Evolutionary conservation across 2,797 vertebrate species (phyloP).

Genomic region (Heteromormyrus szaboi): DNA sequence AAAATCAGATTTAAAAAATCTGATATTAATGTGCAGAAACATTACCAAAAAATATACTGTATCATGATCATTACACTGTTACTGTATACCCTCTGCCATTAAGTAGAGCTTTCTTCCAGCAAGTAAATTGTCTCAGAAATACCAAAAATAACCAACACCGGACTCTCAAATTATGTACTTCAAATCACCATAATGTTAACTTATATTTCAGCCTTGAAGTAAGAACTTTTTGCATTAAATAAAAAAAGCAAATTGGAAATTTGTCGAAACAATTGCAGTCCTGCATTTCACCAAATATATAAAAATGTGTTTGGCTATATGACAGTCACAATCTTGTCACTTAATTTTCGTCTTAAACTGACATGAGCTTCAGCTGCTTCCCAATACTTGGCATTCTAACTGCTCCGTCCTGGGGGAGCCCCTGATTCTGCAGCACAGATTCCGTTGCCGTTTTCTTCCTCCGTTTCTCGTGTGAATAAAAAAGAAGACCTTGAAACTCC

Average conservation of each 20-base stretch:
- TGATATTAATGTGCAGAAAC: neutral
- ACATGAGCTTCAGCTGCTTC: neutral
- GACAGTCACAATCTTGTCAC: neutral
- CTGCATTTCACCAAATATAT: neutral
- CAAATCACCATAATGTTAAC: neutral
- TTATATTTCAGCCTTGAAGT: neutral
- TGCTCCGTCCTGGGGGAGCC: neutral
- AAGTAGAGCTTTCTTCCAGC: neutral
- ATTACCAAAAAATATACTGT: neutral
- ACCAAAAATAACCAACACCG: neutral
- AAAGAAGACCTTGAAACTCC: slow-evolving; percentile 3
- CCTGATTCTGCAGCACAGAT: neutral
- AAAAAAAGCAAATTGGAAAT: neutral
- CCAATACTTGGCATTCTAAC: neutral
- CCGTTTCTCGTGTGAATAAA: neutral
- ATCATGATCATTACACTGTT: neutral
- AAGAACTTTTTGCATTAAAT: neutral
- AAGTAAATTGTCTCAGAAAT: neutral
- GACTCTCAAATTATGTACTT: neutral
- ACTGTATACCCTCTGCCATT: neutral
- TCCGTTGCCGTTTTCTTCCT: neutral
- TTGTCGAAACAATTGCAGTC: neutral
- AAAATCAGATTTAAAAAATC: neutral
- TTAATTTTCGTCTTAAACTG: neutral
- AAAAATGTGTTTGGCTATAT: neutral